Evolutionary conservation across 2,888 invertebrate species (phyloP).

Genomic region (Leptura quadrifasciata): DNA sequence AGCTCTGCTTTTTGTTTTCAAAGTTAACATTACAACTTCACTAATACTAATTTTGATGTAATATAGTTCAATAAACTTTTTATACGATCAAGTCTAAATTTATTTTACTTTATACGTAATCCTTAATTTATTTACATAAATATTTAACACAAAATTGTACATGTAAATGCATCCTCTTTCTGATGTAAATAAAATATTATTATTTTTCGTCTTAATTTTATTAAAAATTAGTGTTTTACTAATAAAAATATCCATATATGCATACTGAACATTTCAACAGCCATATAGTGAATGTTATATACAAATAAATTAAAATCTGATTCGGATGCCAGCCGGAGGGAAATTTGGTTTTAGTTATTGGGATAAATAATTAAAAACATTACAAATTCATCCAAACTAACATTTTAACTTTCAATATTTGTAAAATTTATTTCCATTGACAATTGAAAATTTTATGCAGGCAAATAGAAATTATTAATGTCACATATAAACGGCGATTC

Average conservation of each 20-base stretch:
- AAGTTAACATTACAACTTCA: too few relatives aligned
- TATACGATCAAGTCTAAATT: too few relatives aligned
- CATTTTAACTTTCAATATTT: background rate
- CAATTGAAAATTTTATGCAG: background rate
- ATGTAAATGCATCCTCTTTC: too few relatives aligned
- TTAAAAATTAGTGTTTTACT: background rate
- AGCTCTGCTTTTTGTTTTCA: too few relatives aligned
- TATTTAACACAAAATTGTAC: too few relatives aligned
- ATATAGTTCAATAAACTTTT: too few relatives aligned
- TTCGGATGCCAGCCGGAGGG: background rate
- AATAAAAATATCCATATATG: background rate
- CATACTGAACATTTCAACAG: background rate
- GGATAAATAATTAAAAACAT: background rate
- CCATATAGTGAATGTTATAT: background rate
- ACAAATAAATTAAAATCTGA: background rate
- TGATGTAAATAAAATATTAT: too few relatives aligned
- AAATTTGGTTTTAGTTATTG: background rate
- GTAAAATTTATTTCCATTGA: too few relatives aligned
- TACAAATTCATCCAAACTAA: background rate
- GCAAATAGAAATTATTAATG: background rate
- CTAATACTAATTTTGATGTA: too few relatives aligned
- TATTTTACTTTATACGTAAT: too few relatives aligned
- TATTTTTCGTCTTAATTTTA: background rate
- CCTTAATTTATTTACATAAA: too few relatives aligned
- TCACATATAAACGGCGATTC: background rate